A percentile compares a stretch with the other conserved stretches of the same genome.
phyloP scores from a whole-genome alignment of 1,140 invertebrate species.

The Drosophila nigrodunni region DNA sequence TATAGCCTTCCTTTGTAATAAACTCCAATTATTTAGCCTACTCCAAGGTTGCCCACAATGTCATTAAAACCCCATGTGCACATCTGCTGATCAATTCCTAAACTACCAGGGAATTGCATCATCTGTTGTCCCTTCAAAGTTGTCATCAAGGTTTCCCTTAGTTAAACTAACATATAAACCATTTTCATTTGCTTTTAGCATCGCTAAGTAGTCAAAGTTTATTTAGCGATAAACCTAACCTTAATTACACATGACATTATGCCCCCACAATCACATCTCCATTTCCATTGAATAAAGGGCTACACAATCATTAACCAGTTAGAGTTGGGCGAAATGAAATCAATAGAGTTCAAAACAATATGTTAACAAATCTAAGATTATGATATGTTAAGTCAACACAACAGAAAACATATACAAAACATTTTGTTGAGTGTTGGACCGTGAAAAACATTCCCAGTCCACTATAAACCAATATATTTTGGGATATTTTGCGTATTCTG shows the following conservation, averaged over 20 bases:
- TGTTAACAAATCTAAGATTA: slow-evolving; percentile 19
- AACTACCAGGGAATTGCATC: background rate
- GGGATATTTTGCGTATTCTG: background rate
- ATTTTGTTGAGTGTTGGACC: background rate
- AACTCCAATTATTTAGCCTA: slow-evolving; percentile 15
- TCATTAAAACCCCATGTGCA: slow-evolving; percentile 25
- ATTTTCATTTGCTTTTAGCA: slow-evolving; percentile 21
- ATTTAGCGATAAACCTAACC: slow-evolving; percentile 23
- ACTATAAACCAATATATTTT: background rate
- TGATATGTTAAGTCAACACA: background rate
- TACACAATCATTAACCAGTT: slow-evolving; percentile 20
- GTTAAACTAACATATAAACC: background rate
- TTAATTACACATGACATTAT: slow-evolving; percentile 45
- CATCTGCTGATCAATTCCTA: background rate
- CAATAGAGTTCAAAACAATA: slow-evolving; percentile 4
- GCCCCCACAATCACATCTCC: slow-evolving; percentile 3
- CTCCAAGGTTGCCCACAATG: slow-evolving; percentile 10
- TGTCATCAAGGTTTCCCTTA: slow-evolving; percentile 7
- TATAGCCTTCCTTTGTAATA: slow-evolving; percentile 10
- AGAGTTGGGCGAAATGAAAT: slow-evolving; percentile 17
- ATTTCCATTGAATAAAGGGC: background rate
- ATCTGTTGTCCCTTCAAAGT: slow-evolving; percentile 18
- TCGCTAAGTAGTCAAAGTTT: slow-evolving; percentile 1
- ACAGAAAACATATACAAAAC: background rate
- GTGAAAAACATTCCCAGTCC: background rate